A percentile compares a stretch with the other conserved stretches of the same genome.
Conservation (phyloP, 1,140 invertebrate species). For the Euwallacea similis region DNA sequence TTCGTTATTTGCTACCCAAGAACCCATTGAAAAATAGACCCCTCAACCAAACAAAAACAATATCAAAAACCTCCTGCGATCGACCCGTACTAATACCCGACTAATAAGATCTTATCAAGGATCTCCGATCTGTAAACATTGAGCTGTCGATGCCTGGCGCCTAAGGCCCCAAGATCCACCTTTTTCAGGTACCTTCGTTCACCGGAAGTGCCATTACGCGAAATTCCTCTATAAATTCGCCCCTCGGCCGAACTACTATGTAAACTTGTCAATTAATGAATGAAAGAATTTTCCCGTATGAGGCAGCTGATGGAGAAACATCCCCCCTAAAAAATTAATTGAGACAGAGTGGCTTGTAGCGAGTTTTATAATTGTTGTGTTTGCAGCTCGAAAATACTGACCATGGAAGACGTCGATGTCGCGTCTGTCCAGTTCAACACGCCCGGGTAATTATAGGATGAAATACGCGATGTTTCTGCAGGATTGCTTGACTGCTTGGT, state of each 20-base stretch:
- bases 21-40: too few relatives aligned
- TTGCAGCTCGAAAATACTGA: constrained; percentile 17
- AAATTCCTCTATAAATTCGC: background rate
- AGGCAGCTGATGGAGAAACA: background rate
- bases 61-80: constrained; percentile 2
- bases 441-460: too few relatives aligned
- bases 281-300: background rate
- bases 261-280: background rate
- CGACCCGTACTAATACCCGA: constrained; percentile 20
- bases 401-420: background rate
- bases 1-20: too few relatives aligned
- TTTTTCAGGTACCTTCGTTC: constrained; percentile 9
- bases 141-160: constrained; percentile 31
- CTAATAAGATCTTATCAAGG: constrained; percentile 29
- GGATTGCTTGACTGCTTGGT: too few relatives aligned
- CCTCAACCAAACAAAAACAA: too few relatives aligned
- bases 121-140: constrained; percentile 26
- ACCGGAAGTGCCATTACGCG: constrained; percentile 17
- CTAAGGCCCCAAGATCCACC: constrained; percentile 11
- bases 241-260: background rate
- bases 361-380: constrained; percentile 25
- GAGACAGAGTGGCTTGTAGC: constrained; percentile 23
- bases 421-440: background rate
- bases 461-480: too few relatives aligned
- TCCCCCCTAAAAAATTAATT: constrained; percentile 21